These are phyloP conservation scores for Eupleurogrammus muticus DNA, from an alignment of 2,797 vertebrate genomes.

Conservation along the genomic window DNA sequence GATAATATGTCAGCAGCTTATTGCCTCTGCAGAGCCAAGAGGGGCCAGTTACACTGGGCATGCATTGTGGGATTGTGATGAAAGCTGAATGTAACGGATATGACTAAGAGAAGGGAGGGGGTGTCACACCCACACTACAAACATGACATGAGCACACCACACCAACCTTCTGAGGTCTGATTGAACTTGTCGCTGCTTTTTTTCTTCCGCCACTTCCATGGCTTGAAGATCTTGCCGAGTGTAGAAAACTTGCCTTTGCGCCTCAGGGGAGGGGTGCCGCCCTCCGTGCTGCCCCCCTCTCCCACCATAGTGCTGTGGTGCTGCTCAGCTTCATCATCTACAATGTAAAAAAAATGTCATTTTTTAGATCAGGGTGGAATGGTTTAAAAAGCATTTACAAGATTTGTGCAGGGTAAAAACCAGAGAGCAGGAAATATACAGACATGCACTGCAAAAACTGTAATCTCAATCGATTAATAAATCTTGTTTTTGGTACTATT, in stretches of 20 bases:
- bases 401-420: background rate
- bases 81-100: constrained; percentile 46
- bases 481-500: too few species aligned
- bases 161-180: constrained; percentile 97
- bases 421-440: too few species aligned
- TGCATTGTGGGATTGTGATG: constrained; percentile 39
- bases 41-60: constrained; percentile 1
- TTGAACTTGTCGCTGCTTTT: constrained; percentile 97
- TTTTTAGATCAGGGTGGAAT: background rate
- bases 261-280: constrained; percentile 90
- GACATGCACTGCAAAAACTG: too few species aligned
- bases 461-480: too few species aligned
- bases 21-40: constrained; percentile 22
- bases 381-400: background rate
- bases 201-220: constrained; percentile 99
- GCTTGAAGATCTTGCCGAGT: constrained; percentile 98
- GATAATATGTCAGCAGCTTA: constrained; percentile 29
- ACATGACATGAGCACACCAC: constrained; percentile 39
- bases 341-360: constrained; percentile 28
- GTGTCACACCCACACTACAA: background rate
- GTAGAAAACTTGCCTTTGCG: constrained; percentile 97
- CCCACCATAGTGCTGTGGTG: constrained; percentile 83
- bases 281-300: constrained; percentile 87
- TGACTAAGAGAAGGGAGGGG: background rate
- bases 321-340: constrained; percentile 86